Percentiles rank a stretch among this genome's conserved stretches.
Conservation (phyloP, 2,113 vertebrate species). For the Caranx ignobilis region DNA sequence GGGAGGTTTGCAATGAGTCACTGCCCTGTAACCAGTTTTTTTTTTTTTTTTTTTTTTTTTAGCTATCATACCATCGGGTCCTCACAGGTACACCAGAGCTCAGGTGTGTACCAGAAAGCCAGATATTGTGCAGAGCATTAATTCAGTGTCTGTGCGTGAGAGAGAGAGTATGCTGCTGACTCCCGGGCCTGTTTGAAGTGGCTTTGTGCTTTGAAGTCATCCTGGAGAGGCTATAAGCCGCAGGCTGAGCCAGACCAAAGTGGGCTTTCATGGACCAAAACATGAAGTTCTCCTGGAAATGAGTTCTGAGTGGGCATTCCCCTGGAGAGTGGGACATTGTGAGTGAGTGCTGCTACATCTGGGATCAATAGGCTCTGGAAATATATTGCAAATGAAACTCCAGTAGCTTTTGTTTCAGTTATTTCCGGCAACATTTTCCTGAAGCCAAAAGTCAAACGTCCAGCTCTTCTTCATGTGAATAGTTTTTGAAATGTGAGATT, state of each 20-base stretch:
- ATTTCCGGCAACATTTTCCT: background rate
- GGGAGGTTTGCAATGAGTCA: slow-evolving; percentile 63
- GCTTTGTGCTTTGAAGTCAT: slow-evolving; percentile 80
- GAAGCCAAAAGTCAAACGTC: background rate
- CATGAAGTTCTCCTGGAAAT: slow-evolving; percentile 30
- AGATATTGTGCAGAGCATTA: background rate
- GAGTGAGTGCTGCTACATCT: background rate
- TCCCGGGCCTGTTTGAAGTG: slow-evolving; percentile 80
- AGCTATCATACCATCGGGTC: slow-evolving; percentile 35
- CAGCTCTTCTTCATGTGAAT: background rate
- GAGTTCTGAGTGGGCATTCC: slow-evolving; percentile 20
- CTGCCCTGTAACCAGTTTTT: slow-evolving; percentile 25
- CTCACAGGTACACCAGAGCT: slow-evolving; percentile 13
- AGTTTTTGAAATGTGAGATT: slow-evolving; percentile 22
- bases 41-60: slow-evolving; percentile 7
- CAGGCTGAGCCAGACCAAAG: slow-evolving; percentile 69
- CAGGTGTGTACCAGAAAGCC: slow-evolving; percentile 29
- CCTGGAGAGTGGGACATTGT: slow-evolving; percentile 11
- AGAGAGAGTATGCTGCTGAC: slow-evolving; percentile 37
- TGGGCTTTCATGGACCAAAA: slow-evolving; percentile 64
- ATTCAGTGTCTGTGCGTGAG: slow-evolving; percentile 28
- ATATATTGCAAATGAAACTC: background rate
- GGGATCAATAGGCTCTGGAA: background rate
- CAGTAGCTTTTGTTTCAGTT: background rate
- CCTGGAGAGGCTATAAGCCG: slow-evolving; percentile 64